Evolutionary conservation across 2,113 vertebrate genomes (phyloP).

Genomic region (Chelonoidis abingdonii): DNA sequence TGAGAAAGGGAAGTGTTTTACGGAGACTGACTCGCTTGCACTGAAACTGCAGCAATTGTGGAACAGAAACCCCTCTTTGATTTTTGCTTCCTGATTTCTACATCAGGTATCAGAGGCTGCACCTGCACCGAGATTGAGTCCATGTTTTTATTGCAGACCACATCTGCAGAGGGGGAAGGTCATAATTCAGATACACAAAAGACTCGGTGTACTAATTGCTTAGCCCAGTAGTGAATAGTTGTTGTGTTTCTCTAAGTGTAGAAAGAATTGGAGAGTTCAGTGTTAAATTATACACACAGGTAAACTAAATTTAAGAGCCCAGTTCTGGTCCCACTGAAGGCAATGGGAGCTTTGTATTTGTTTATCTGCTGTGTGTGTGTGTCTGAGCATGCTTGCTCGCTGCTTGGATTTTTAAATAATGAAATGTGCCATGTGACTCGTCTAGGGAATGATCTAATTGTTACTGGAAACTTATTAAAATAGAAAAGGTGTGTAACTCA

Average conservation of each 20-base stretch:
- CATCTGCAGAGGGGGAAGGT: not conserved
- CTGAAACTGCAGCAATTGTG: slow-evolving; percentile 45
- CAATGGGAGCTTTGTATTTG: not conserved
- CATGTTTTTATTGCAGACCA: not conserved
- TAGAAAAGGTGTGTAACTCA: not conserved
- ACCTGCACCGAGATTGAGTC: slow-evolving; percentile 37
- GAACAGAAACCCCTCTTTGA: slow-evolving; percentile 61
- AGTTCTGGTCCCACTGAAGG: not conserved
- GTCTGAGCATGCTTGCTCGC: not conserved
- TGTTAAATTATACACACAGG: not conserved
- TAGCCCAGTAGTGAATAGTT: not conserved
- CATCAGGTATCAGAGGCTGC: slow-evolving; percentile 4
- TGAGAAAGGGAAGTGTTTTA: slow-evolving; percentile 56
- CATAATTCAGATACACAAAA: not conserved
- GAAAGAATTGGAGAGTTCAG: not conserved
- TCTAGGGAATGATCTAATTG: not conserved
- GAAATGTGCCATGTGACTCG: slow-evolving; percentile 29
- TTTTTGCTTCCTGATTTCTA: slow-evolving; percentile 25
- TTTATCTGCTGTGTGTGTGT: not conserved
- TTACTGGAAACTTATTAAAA: not conserved
- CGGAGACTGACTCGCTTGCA: not conserved
- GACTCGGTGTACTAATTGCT: not conserved
- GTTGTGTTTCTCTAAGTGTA: not conserved
- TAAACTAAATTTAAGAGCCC: not conserved
- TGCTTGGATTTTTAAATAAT: slow-evolving; percentile 43